Base-by-base conservation (phyloP, 2,888 invertebrate genomes). In the Syrphus vitripennis region DNA sequence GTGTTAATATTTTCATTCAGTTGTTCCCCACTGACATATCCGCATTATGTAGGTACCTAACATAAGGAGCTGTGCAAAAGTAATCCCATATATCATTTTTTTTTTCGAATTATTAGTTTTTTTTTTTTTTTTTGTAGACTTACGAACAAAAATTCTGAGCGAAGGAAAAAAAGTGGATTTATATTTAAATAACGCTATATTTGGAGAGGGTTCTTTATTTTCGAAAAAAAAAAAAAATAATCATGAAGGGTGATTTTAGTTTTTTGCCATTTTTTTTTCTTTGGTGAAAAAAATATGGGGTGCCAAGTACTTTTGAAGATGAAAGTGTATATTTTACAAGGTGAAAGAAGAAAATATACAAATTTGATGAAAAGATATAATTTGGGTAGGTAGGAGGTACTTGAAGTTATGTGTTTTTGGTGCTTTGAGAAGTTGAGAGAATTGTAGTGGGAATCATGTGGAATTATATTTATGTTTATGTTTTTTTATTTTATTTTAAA, bases 41-140 rank as follows among this genome's bases (percentile, higher is more conserved):
- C 26, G n/a, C 48, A 9, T 57, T 16, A 57, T 57, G 19, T 57
- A 34, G 55, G 55, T 26, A 61, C 29, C 29, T 65, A 65, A 45
- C 29, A 34, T 61, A 42, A 37, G 14, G n/a, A 61, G 34, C 29
- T 65, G 40, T 69, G 31, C 59, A 61, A 7, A 21, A 42, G 53
- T 40, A 50, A 75, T 74, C 37, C 29, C 31, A 74, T 74, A 48
- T 29, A 55, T 71, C 63, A 57, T 67, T 53, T 57, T 72, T 53
- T 57, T 72, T 48, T n/a, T 48, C 37, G 34, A 63, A 37, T 59
- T 21, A 37, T 59, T 55, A n/a, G n/a, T 53, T 55, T 16, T 63
- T 14, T 61, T 48, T 69, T 59, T 19, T 7, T n/a, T 63, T 19
- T 42, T 26, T 0, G 42, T 7, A 37, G 12, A 48, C n/a, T n/a